Percentiles rank a stretch among this genome's conserved stretches.
These are phyloP conservation scores for Catostylus mosaicus DNA, from an alignment of 30 jellyfish, hydroid and myxozoan species.

Conservation along the genomic window DNA sequence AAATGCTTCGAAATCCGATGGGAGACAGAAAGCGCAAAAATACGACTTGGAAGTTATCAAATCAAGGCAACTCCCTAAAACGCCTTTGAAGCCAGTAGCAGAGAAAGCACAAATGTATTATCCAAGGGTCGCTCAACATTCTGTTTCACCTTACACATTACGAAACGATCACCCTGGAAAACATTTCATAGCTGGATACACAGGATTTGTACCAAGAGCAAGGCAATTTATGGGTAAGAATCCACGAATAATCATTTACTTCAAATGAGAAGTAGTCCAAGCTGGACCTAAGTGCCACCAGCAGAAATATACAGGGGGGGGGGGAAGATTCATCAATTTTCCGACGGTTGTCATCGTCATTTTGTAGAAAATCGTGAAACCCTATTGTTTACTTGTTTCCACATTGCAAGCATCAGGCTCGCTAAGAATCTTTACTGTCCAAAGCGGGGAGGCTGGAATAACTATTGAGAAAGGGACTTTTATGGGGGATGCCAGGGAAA, in stretches of 20 bases:
- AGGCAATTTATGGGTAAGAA: conserved; percentile 84
- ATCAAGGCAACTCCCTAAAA: not conserved
- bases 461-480: not conserved
- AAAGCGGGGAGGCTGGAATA: not conserved
- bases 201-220: conserved; percentile 94
- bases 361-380: not conserved
- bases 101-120: conserved; percentile 75
- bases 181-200: conserved; percentile 86
- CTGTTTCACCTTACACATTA: conserved; percentile 78
- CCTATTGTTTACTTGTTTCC: not conserved
- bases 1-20: not conserved
- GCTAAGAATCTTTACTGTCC: not conserved
- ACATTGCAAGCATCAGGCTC: not conserved
- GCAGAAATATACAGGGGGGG: not conserved
- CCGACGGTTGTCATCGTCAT: too few relatives aligned
- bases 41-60: conserved; percentile 27
- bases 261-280: not conserved
- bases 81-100: conserved; percentile 69
- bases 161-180: conserved; percentile 78
- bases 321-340: not conserved
- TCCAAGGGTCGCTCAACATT: conserved; percentile 76
- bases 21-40: not conserved
- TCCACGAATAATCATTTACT: not conserved
- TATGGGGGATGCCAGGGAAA: not conserved
- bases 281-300: not conserved